Base-by-base conservation (phyloP, 2,113 vertebrate species). In the Crotalus viridis region DNA sequence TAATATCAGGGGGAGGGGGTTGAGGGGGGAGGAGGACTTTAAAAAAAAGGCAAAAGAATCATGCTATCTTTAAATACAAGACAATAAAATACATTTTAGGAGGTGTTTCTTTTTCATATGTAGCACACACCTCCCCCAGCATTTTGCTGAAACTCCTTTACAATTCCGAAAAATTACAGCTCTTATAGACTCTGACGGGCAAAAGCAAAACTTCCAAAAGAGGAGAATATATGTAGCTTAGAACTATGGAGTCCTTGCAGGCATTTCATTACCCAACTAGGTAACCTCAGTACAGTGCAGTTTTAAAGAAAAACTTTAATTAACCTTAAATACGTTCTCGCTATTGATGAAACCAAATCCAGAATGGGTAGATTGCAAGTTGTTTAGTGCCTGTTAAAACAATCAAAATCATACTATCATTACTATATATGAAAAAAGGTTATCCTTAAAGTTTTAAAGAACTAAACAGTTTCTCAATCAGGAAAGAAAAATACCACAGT, bases 261-360 rank as follows among this genome's bases (percentile, higher is more conserved):
- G 7, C 15, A 8, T 81, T 81, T 81, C 33, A 81, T 39, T 81
- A 39, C 15, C 33, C 69, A 19, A 33, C 69, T 33, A 81, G 33
- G 33, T 39, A 81, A 39, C 33, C 17, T 39, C 33, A 81, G 17
- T 17, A 55, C 64, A 74, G 33, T 81, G 33, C 33, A 8, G n/a
- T 81, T 81, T 81, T 39, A 81, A 43, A 81, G 74, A 81, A 81
- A 81, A 43, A 43, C 33, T 39, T 15, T 7, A 26, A 26, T 93
- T 94, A 95, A 98, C 98, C 98, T 99, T 99, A 95, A 99, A 99
- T 15, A 99, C 99, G 0, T 99, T 99, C 95, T 99, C 99, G 52
- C 99, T 99, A 98, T 98, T 99, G 96, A 99, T 98, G 94, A 98
- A 99, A 91, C 98, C 99, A 93, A 99, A 99, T 91, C 99, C 99